A percentile compares a stretch with the other conserved stretches of the same genome.
These are phyloP conservation scores for Lithophane ornitopus DNA, from an alignment of 2,888 invertebrate genomes.

Conservation along the genomic window DNA sequence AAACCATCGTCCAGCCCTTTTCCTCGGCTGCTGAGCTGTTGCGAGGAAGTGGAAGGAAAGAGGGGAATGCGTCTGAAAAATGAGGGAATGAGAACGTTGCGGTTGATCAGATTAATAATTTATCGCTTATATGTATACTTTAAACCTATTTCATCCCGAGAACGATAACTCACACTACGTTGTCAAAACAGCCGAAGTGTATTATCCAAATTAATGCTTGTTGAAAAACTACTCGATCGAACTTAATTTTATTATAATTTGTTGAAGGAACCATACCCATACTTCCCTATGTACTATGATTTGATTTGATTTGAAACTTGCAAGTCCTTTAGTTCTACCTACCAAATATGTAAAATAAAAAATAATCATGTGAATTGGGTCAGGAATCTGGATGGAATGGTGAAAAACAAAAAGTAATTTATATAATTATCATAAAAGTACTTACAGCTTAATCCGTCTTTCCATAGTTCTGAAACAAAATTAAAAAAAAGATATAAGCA, in stretches of 20 bases:
- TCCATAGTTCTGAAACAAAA: no score
- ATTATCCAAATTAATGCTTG: neutral
- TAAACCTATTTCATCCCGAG: neutral
- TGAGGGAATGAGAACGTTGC: neutral
- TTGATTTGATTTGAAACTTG: no score
- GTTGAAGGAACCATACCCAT: no score
- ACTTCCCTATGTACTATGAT: no score
- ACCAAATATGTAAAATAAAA: no score
- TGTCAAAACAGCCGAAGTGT: neutral
- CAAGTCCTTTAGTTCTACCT: no score
- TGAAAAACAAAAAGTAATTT: no score
- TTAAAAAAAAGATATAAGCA: no score
- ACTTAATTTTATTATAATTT: neutral
- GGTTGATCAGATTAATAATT: neutral
- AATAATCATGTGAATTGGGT: no score
- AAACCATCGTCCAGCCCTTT: fast-evolving
- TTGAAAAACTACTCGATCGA: neutral
- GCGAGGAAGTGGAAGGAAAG: neutral
- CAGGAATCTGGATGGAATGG: no score
- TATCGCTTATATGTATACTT: neutral
- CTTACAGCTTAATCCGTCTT: no score
- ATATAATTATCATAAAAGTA: no score
- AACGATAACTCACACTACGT: neutral
- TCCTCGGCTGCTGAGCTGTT: fast-evolving
- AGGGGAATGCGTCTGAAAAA: neutral